Base-by-base conservation (phyloP, 2,113 vertebrate genomes). In the Speoplatyrhinus poulsoni region DNA sequence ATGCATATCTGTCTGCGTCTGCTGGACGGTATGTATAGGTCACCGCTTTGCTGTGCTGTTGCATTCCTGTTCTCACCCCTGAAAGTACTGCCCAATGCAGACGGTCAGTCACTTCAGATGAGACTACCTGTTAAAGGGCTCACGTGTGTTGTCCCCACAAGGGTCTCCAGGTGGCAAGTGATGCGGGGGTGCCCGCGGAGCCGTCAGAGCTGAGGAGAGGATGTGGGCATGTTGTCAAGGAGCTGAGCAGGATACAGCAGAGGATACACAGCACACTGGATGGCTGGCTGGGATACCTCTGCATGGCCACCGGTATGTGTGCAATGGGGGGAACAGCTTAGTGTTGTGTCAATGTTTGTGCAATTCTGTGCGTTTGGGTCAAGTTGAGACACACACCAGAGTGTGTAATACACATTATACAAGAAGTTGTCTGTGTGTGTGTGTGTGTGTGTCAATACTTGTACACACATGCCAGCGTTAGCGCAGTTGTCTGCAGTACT, bases 251-350 rank as follows among this genome's bases (percentile, higher is more conserved):
- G 36, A 75, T 94, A 9, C 90, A 89, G 69, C 71, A 52, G 65
- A 94, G 88, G 78, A 81, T 85, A n/a, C 56, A 49, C 69, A 85
- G 67, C 59, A 81, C 72, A 32, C n/a, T 91, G 61, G 81, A 88
- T 19, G 73, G 81, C 57, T 94, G 94, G 93, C 67, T 94, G 87
- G 53, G 73, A 47, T 85, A 84, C 82, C 93, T 94, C 72, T 78
- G 53, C 13, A 59, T 56, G 26, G 85, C 87, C 36, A 67, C 89
- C 1, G 93, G 93, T 94, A 85, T 5, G 3, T 54, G 52, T 36
- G 3, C 12, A 13, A 55, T 16, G 8, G 13, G 52, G 12, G 11
- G 36, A 41, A 6, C 4, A 41, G 36, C 26, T 26, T 26, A 26
- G 26, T 26, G 26, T 26, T 26, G 26, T 3, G 26, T 26, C 26